Conservation (phyloP, 2,797 vertebrate genomes). For the Falco rusticolus region DNA sequence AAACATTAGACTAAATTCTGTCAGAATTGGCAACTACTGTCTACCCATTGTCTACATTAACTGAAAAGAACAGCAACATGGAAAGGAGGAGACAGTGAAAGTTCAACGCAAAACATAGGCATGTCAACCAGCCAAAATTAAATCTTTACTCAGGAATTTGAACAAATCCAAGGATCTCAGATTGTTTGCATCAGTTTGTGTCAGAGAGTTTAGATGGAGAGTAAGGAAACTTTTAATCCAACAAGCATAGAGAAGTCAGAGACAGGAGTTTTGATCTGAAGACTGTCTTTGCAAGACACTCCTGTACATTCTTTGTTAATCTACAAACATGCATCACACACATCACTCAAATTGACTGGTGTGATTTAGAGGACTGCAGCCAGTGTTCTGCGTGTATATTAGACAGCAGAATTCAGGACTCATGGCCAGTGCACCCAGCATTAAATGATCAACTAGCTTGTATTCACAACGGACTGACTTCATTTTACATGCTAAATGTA, state of each 20-base stretch:
- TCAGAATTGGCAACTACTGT: not conserved
- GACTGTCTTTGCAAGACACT: not conserved
- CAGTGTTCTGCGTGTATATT: not conserved
- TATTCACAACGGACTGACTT: not conserved
- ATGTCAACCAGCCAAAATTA: not conserved
- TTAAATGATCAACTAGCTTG: not conserved
- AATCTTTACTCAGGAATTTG: not conserved
- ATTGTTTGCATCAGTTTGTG: not conserved
- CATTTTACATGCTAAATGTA: not conserved
- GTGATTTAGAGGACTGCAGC: not conserved
- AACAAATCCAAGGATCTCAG: not conserved
- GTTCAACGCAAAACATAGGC: not conserved
- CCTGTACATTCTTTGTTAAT: not conserved
- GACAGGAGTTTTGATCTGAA: not conserved
- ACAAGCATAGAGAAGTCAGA: not conserved
- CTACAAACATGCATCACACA: not conserved
- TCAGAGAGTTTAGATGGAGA: not conserved
- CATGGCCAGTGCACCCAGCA: not conserved
- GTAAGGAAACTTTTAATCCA: not conserved
- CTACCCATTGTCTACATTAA: constrained; percentile 37
- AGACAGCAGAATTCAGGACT: not conserved
- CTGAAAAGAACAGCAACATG: not conserved
- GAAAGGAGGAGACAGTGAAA: constrained; percentile 2
- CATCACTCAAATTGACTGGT: not conserved
- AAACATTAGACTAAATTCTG: not conserved